Conservation (phyloP, 2,888 invertebrate genomes). For the Caenorhabditis sp. region DNA sequence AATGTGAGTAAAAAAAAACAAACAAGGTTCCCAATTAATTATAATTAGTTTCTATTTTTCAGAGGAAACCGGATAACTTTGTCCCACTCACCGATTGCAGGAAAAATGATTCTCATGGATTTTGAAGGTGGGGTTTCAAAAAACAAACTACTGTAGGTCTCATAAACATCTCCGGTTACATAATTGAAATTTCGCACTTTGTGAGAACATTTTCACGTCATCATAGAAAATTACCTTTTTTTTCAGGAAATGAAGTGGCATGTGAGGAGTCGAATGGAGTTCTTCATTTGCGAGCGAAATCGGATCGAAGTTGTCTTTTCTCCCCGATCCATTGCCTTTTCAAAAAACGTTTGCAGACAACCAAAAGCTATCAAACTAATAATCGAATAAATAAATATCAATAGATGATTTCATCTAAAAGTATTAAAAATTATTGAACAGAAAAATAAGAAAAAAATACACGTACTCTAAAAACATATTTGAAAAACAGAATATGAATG, state of each 20-base stretch:
- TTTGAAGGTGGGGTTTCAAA: not conserved
- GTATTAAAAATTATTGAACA: not conserved
- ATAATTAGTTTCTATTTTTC: not conserved
- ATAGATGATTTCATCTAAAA: not conserved
- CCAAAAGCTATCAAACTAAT: not conserved
- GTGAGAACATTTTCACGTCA: not conserved
- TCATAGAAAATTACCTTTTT: not conserved
- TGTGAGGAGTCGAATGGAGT: conserved; percentile 19
- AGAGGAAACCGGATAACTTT: not conserved
- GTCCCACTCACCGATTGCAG: not conserved
- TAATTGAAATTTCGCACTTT: not conserved
- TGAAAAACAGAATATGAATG: conserved; percentile 13
- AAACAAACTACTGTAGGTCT: too few species aligned
- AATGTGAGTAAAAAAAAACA: not conserved
- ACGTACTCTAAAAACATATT: not conserved
- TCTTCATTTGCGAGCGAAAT: conserved; percentile 17
- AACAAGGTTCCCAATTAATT: not conserved
- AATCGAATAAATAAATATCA: not conserved
- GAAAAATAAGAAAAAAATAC: not conserved
- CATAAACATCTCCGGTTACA: too few species aligned
- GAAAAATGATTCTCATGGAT: not conserved
- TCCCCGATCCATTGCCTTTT: conserved; percentile 52
- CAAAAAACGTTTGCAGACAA: conserved; percentile 24
- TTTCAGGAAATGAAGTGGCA: conserved; percentile 30
- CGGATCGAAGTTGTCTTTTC: conserved; percentile 42